These are phyloP conservation scores for Hycleus cichorii DNA, from an alignment of 1,140 invertebrate genomes.

Conservation along the genomic window DNA sequence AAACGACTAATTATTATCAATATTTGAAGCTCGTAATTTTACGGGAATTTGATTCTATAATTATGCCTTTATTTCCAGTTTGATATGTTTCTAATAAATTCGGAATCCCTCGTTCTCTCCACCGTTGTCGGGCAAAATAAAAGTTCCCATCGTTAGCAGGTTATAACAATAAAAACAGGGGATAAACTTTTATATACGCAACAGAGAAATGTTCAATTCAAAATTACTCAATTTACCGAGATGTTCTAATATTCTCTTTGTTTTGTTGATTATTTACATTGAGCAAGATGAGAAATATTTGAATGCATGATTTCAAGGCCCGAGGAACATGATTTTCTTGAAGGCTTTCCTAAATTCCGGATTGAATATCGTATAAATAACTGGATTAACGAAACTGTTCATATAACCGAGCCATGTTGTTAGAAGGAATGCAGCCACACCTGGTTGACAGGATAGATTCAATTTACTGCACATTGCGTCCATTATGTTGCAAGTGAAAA, in stretches of 20 bases:
- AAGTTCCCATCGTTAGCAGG: background rate
- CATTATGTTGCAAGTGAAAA: slow-evolving; percentile 96
- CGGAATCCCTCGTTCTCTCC: slow-evolving; percentile 19
- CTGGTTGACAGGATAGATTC: slow-evolving; percentile 70
- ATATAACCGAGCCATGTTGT: slow-evolving; percentile 99
- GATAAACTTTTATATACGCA: background rate
- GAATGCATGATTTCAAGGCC: slow-evolving; percentile 28
- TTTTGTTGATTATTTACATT: background rate
- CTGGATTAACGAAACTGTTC: slow-evolving; percentile 96
- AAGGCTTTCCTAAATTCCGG: slow-evolving; percentile 98
- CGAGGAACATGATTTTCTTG: slow-evolving; percentile 79
- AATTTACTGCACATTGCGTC: slow-evolving; percentile 91
- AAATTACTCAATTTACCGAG: background rate
- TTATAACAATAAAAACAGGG: background rate
- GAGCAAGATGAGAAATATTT: background rate
- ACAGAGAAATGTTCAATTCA: background rate
- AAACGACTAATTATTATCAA: slow-evolving; percentile 18
- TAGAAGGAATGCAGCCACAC: slow-evolving; percentile 83
- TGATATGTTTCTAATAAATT: slow-evolving; percentile 38
- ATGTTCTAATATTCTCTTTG: slow-evolving; percentile 1
- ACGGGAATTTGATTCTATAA: background rate
- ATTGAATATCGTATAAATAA: slow-evolving; percentile 99
- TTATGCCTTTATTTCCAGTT: background rate
- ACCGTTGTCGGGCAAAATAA: slow-evolving; percentile 4
- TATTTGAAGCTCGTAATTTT: slow-evolving; percentile 16